A percentile compares a stretch with the other conserved stretches of the same genome.
phyloP scores from a whole-genome alignment of 2,113 vertebrate species.

The Semnopithecus entellus region DNA sequence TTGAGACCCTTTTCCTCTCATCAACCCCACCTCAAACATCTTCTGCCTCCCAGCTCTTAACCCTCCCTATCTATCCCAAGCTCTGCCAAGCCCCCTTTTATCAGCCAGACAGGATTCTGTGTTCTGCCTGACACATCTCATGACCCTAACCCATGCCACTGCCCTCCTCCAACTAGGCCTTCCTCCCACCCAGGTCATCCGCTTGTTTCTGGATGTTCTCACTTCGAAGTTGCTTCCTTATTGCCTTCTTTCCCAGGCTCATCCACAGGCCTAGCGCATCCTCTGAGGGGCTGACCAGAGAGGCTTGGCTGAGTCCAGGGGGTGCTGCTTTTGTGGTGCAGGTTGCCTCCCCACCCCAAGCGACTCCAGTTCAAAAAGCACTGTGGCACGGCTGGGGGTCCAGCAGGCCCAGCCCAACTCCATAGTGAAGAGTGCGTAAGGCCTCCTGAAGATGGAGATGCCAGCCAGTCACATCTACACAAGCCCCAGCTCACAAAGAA shows the following conservation, averaged over 20 bases:
- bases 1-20: not conserved
- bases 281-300: not conserved
- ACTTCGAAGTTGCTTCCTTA: fast-evolving
- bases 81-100: not conserved
- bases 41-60: not conserved
- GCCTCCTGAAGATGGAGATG: not conserved
- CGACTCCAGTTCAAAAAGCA: not conserved
- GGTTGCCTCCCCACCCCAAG: not conserved
- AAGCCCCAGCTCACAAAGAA: not conserved
- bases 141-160: too few relatives aligned
- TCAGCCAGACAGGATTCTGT: not conserved
- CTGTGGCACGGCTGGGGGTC: not conserved
- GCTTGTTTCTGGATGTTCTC: not conserved
- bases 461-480: not conserved
- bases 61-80: not conserved
- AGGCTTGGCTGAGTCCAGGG: not conserved
- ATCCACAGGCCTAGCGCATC: not conserved
- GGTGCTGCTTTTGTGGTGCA: not conserved
- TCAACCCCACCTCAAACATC: not conserved
- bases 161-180: not conserved
- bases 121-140: not conserved
- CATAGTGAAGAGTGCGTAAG: not conserved
- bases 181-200: not conserved
- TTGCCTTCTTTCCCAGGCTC: not conserved
- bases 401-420: not conserved